These are phyloP conservation scores for Drosophila tanythrix DNA, from an alignment of 2,888 invertebrate genomes.

Conservation along the genomic window DNA sequence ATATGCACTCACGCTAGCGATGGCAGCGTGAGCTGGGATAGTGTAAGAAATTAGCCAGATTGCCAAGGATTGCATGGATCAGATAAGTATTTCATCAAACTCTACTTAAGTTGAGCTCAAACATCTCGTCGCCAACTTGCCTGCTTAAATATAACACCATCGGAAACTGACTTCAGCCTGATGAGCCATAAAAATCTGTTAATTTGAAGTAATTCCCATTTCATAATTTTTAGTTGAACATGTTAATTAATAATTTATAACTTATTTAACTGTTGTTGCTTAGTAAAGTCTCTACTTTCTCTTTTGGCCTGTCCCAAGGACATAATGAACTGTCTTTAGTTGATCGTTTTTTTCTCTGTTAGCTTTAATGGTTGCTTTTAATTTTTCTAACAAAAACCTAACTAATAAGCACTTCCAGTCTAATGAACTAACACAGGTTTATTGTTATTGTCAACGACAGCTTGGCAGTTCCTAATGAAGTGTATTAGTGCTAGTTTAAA, in stretches of 20 bases:
- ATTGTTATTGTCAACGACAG: background rate
- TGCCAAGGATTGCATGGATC: background rate
- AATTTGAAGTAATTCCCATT: background rate
- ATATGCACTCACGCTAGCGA: slow-evolving; percentile 42
- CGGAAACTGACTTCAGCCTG: background rate
- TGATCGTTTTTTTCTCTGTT: background rate
- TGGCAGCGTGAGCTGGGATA: slow-evolving; percentile 31
- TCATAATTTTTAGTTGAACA: background rate
- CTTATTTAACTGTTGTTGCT: background rate
- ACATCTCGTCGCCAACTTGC: background rate
- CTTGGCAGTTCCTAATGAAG: slow-evolving; percentile 8
- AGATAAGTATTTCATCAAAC: background rate
- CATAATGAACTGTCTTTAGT: background rate
- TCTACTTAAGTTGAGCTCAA: background rate
- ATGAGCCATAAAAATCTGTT: background rate
- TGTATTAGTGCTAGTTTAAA: slow-evolving; percentile 2
- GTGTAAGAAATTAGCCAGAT: background rate
- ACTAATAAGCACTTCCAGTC: slow-evolving; percentile 1
- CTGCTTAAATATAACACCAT: background rate
- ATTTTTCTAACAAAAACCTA: background rate
- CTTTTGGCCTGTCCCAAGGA: background rate
- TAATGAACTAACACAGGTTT: background rate
- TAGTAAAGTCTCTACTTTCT: background rate
- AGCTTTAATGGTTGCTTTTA: background rate
- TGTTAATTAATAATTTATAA: slow-evolving; percentile 3